These are phyloP conservation scores for Malacosoma neustria DNA, from an alignment of 2,888 invertebrate genomes.

Conservation along the genomic window DNA sequence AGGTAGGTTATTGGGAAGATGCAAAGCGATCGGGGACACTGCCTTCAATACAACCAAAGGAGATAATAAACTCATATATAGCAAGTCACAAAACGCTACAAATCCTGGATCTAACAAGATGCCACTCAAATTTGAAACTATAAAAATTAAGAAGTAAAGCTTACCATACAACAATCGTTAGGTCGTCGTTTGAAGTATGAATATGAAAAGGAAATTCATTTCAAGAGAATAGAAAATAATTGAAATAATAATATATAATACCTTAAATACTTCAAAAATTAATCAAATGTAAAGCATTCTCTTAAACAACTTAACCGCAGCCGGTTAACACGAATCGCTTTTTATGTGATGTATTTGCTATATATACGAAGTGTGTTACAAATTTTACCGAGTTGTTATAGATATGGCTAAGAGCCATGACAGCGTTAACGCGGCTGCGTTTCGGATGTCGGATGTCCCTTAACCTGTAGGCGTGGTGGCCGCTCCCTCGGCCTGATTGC, in stretches of 20 bases:
- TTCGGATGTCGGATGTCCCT: constrained; percentile 58
- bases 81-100: constrained; percentile 50
- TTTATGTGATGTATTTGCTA: too few relatives aligned
- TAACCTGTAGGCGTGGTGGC: constrained; percentile 66
- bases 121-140: constrained; percentile 36
- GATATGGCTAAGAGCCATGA: constrained; percentile 19
- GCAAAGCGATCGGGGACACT: constrained; percentile 75
- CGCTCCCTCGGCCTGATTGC: constrained; percentile 73
- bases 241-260: constrained; percentile 34
- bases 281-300: constrained; percentile 49
- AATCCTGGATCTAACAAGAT: constrained; percentile 43
- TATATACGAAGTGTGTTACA: too few relatives aligned
- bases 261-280: constrained; percentile 29
- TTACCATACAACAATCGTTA: constrained; percentile 39
- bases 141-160: constrained; percentile 41
- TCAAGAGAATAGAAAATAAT: constrained; percentile 35
- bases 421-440: constrained; percentile 36
- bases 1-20: constrained; percentile 52
- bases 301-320: constrained; percentile 31
- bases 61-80: constrained; percentile 49
- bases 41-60: constrained; percentile 73
- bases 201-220: constrained; percentile 34
- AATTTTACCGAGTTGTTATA: too few relatives aligned
- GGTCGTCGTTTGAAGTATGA: constrained; percentile 36
- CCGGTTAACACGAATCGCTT: constrained; percentile 35